Evolutionary conservation across 2,888 invertebrate species (phyloP).

Genomic region (Selenia dentaria): DNA sequence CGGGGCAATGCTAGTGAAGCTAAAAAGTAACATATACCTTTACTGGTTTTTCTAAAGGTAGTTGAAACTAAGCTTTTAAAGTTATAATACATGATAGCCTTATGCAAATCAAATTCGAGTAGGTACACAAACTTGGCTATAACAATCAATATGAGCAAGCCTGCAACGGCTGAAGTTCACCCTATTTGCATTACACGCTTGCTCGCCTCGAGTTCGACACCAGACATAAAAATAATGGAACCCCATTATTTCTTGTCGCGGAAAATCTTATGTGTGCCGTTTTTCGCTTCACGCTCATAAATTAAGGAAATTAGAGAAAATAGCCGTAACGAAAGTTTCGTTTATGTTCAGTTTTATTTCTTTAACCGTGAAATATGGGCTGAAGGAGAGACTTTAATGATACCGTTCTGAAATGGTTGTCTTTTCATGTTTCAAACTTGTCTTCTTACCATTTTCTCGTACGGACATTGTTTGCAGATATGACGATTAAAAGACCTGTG

Average conservation of each 20-base stretch:
- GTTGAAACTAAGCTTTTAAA: too few relatives aligned
- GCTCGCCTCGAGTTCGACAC: slow-evolving; percentile 38
- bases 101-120: slow-evolving; percentile 16
- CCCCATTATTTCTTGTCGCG: slow-evolving; percentile 33
- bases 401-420: too few relatives aligned
- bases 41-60: too few relatives aligned
- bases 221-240: slow-evolving; percentile 43
- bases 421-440: background rate
- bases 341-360: slow-evolving; percentile 29
- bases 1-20: too few relatives aligned
- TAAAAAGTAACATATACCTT: too few relatives aligned
- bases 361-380: slow-evolving; percentile 19
- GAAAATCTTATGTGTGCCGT: slow-evolving; percentile 31
- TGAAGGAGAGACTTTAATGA: slow-evolving; percentile 2
- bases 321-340: slow-evolving; percentile 27
- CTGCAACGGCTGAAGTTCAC: slow-evolving; percentile 55
- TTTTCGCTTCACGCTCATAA: slow-evolving; percentile 34
- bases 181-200: slow-evolving; percentile 53
- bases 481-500: too few relatives aligned
- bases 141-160: slow-evolving; percentile 54
- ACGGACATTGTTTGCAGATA: too few relatives aligned
- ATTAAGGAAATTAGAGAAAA: slow-evolving; percentile 30
- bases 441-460: too few relatives aligned
- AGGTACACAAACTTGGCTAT: slow-evolving; percentile 33
- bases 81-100: too few relatives aligned